Evolutionary conservation across 2,113 vertebrate species (phyloP), one percentile per base, ranked within the genome.

Genomic region (Theristicus caerulescens): DNA sequence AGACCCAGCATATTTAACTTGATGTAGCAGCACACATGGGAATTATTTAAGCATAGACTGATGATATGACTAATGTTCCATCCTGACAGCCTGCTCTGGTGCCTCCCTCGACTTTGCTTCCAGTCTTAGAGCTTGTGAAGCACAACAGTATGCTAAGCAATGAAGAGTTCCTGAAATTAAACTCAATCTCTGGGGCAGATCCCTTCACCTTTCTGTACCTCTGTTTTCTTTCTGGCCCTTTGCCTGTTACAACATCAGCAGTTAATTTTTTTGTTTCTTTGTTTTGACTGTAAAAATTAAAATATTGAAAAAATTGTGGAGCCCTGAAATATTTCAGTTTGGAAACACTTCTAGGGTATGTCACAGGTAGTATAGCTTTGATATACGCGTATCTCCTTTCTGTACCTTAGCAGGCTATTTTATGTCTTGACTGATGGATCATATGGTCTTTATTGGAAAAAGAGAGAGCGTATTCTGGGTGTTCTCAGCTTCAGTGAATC

Each of bases 11-110:
- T 46, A 58, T 86, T 92, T 95, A 73, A 83, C 71, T 86, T 47
- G 46, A n/a, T 93, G 25, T 70, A 92, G 47, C 64, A 74, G 79
- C 58, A 88, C 74, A 86, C 79, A n/a, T 34, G 59, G 38, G 64
- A 88, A 92, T 93, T 94, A 80, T 81, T 94, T 90, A 77, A 86
- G 47, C 76, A 78, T 31, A 73, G 26, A 26, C 38, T 90, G 79
- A 80, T 88, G 49, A 67, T 86, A 78, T 88, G 88, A 86, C 38
- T 83, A 88, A 83, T 88, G 55, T 78, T 94, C 67, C 76, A 74
- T 81, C 34, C 51, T 88, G 80, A 93, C 79, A 96, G 64, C 42
- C 82, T 88, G 79, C 67, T 93, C 51, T 87, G 52, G 31, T 76
- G 57, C 61, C 52, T 89, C 44, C 38, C 65, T 90, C 18, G 3